Evolutionary conservation across 64 coral and sea anemone genomes (phyloP).

Genomic region (Montipora capricornis): DNA sequence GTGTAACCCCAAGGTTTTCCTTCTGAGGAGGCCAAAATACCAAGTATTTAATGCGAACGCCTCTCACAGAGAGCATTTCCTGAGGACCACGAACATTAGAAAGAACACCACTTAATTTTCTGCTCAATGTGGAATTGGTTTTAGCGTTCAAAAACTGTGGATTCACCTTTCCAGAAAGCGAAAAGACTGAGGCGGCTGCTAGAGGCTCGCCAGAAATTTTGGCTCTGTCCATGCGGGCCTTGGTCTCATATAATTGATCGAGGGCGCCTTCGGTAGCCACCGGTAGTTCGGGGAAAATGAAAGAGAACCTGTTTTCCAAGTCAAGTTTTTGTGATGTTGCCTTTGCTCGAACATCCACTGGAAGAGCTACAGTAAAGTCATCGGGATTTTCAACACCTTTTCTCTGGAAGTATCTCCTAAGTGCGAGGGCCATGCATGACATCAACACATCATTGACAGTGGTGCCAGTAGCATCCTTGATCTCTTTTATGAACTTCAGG

Average conservation of each 20-base stretch:
- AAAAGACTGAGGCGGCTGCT: slow-evolving; percentile 46
- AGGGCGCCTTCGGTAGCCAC: slow-evolving; percentile 47
- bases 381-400: slow-evolving; percentile 67
- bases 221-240: slow-evolving; percentile 77
- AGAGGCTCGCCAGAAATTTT: slow-evolving; percentile 90
- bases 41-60: slow-evolving; percentile 46
- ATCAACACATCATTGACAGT: slow-evolving; percentile 95
- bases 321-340: slow-evolving; percentile 9
- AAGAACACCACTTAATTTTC: slow-evolving; percentile 82
- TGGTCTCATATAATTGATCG: slow-evolving; percentile 71
- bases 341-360: slow-evolving; percentile 82
- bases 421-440: slow-evolving; percentile 75
- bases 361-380: slow-evolving; percentile 78
- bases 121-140: slow-evolving; percentile 5
- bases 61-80: slow-evolving; percentile 44
- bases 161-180: slow-evolving; percentile 50
- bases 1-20: slow-evolving; percentile 68
- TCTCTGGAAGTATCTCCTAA: slow-evolving; percentile 82
- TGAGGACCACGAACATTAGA: slow-evolving; percentile 94
- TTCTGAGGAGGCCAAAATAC: slow-evolving; percentile 92
- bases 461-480: slow-evolving; percentile 81
- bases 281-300: slow-evolving; percentile 77
- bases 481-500: slow-evolving; percentile 80
- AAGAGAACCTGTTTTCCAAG: slow-evolving; percentile 86
- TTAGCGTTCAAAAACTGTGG: slow-evolving; percentile 67